phyloP scores from a whole-genome alignment of 2,888 invertebrate species.

The Plagodis pulveraria region DNA sequence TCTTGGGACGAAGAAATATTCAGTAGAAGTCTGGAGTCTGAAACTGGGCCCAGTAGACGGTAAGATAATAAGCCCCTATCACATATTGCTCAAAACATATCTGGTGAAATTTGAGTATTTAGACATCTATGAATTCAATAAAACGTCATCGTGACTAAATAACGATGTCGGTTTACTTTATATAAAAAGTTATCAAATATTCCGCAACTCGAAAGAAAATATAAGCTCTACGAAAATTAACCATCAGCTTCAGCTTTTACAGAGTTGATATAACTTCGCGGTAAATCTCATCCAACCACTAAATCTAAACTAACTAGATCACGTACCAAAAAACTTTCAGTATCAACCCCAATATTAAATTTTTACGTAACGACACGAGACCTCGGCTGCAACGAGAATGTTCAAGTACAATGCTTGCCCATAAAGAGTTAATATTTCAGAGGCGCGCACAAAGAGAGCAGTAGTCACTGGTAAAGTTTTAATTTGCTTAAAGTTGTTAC shows the following conservation, averaged over 20 bases:
- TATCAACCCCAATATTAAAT: constrained; percentile 67
- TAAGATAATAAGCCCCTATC: too few species aligned
- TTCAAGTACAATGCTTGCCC: constrained; percentile 71
- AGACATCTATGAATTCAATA: too few species aligned
- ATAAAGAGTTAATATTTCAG: constrained; percentile 84
- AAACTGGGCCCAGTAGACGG: too few species aligned
- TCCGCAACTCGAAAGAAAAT: too few species aligned
- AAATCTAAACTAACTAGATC: constrained; percentile 57
- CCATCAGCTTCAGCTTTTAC: constrained; percentile 1
- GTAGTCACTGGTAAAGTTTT: constrained; percentile 80
- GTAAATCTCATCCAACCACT: constrained; percentile 45
- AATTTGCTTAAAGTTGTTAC: constrained; percentile 84
- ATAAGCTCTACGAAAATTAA: not conserved
- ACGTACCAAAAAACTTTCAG: constrained; percentile 60
- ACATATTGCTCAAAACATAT: too few species aligned
- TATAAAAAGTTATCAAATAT: too few species aligned
- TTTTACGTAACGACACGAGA: constrained; percentile 72
- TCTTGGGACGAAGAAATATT: too few species aligned
- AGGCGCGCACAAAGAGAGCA: constrained; percentile 74
- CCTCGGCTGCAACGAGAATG: constrained; percentile 52
- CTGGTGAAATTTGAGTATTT: too few species aligned
- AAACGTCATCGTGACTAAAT: too few species aligned
- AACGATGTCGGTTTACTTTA: too few species aligned
- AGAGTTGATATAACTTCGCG: constrained; percentile 18
- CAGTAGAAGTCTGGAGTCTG: too few species aligned